phyloP scores from a whole-genome alignment of 2,113 vertebrate species.

The Henicopernis longicauda region DNA sequence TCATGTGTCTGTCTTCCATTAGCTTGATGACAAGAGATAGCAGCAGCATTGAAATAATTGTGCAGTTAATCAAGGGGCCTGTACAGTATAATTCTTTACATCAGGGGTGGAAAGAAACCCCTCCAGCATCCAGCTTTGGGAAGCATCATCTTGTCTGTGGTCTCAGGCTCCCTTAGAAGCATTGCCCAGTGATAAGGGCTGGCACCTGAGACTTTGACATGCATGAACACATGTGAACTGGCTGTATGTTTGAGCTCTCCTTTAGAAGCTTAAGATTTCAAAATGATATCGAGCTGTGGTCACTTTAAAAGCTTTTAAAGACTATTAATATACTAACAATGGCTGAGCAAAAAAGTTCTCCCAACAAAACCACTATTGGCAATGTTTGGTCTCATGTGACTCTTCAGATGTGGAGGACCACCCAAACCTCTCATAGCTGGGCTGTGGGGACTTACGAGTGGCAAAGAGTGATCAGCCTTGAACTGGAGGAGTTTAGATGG shows the following conservation, averaged over 20 bases:
- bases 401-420: neutral
- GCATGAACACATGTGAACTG: neutral
- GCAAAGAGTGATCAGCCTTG: neutral
- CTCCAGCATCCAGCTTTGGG: neutral
- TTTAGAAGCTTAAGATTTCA: neutral
- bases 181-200: neutral
- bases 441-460: accelerated
- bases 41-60: neutral
- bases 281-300: neutral
- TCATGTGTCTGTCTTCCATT: neutral
- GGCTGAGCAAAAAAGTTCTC: neutral
- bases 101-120: neutral
- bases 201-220: neutral
- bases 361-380: neutral
- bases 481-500: neutral
- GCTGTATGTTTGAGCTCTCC: neutral
- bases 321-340: neutral
- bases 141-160: neutral
- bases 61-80: neutral
- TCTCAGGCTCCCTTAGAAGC: neutral
- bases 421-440: neutral
- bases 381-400: neutral
- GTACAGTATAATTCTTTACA: neutral
- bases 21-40: neutral
- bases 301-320: neutral